phyloP scores from a whole-genome alignment of 2,113 vertebrate species.

The Corythoichthys haematopterus region DNA sequence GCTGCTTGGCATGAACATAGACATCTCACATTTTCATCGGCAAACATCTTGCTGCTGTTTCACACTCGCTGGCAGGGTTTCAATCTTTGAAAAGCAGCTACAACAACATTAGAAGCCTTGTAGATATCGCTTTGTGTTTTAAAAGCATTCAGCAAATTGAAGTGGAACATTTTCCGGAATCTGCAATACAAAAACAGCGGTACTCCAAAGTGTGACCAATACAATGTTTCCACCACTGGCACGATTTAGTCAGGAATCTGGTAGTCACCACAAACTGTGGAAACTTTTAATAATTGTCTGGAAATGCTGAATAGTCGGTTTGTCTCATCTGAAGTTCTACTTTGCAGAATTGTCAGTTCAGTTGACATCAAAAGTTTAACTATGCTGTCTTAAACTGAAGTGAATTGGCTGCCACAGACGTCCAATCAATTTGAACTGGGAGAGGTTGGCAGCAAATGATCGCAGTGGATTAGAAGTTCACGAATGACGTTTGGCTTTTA shows the following conservation, averaged over 20 bases:
- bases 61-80: slow-evolving; percentile 15
- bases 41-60: slow-evolving; percentile 7
- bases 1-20: slow-evolving; percentile 27
- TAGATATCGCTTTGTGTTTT: neutral
- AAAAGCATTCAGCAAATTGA: neutral
- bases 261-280: slow-evolving; percentile 37
- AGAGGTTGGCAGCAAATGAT: neutral
- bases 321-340: slow-evolving; percentile 30
- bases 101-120: neutral
- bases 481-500: neutral
- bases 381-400: neutral
- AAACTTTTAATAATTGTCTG: slow-evolving; percentile 46
- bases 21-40: slow-evolving; percentile 17
- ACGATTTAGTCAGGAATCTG: slow-evolving; percentile 39
- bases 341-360: slow-evolving; percentile 4
- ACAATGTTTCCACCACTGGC: slow-evolving; percentile 52
- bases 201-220: slow-evolving; percentile 34
- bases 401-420: neutral
- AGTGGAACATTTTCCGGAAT: slow-evolving; percentile 40
- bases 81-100: slow-evolving; percentile 2
- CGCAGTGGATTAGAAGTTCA: neutral
- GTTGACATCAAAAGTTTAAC: neutral
- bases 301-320: slow-evolving; percentile 34
- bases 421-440: too few species aligned
- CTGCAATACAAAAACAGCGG: slow-evolving; percentile 43